Evolutionary conservation across 2,113 vertebrate genomes (phyloP), one percentile per base, ranked within the genome.

Genomic region (Melanostigma gelatinosum): DNA sequence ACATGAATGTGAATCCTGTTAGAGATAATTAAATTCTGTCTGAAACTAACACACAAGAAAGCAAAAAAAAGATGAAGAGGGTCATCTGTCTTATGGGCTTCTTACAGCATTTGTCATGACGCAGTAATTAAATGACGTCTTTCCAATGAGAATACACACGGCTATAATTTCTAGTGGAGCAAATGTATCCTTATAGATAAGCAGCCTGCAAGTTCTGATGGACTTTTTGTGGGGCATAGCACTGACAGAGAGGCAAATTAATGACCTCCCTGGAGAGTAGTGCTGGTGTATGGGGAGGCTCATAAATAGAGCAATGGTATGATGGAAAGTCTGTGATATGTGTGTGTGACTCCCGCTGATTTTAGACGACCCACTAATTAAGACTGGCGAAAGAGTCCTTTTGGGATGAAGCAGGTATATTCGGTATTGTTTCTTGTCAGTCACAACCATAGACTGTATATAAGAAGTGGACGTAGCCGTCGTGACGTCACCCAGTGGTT

Each of bases 231-330:
- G 88, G 87, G 83, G 80, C 91, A 89, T 67, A 82, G 76, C 70
- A 89, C 90, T 92, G 91, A 89, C 90, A 82, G 85, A 87, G 85
- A 89, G 82, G 84, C 85, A 89, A 92, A 93, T 92, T 89, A 94
- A 94, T 93, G 87, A 92, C 90, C 86, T 88, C 90, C 89, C 93
- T 65, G 58, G 88, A 85, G 92, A 85, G 72, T 24, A 63, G 62
- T 20, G 60, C 71, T 71, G 81, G 86, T 84, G 85, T 83, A 80
- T 72, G 42, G 89, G 91, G 90, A 92, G 78, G 58, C 79, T 87
- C 91, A 93, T 85, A 92, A 93, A 92, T 90, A 93, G 92, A 88
- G 80, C 80, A 32, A 36, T 84, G 92, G 69, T 88, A 77, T 88
- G 89, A 90, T 89, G 83, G 83, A 85, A 86, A 77, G 77, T 80